Base-by-base conservation (phyloP, 92 coral and sea anemone genomes). In the Anthopleura xanthogrammica region DNA sequence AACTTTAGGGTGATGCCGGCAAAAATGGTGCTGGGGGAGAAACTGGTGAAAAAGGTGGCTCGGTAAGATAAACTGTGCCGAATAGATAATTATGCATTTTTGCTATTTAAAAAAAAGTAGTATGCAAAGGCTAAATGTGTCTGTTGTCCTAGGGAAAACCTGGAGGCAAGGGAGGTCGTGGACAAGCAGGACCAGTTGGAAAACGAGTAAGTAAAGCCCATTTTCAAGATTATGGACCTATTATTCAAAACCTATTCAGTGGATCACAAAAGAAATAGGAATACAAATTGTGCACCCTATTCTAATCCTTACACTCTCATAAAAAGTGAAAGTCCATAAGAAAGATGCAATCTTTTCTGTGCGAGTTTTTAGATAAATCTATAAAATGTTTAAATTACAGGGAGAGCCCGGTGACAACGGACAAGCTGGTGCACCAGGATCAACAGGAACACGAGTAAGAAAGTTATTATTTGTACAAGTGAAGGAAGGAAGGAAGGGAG, bases 181-280 rank as follows among this genome's bases (percentile, higher is more conserved):
- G 93, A n/a, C 78, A 90, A 12, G 83, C 89, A 23, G 93, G 93
- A 22, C 81, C 93, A 16, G 91, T 79, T 16, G 93, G 93, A 7
- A 60, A 76, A 48, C 60, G 71, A 73, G 93, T 90, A 78, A 87
- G 91, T 77, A 20, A 65, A 36, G 3, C 9, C 3, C 14, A 7
- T 29, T 16, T 60, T 39, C 0, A 79, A 23, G 43, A 22, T 16
- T 77, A 46, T 54, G 58, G 58, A 54, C 58, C 14, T 54, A 5
- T 0, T 2, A 46, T 46, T 46, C 50, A 46, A 46, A 2, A 9
- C 50, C 50, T 0, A 46, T 46, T 46, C 50, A 46, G 50, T 46
- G 50, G 50, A 46, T 46, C 50, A 5, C 9, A 29, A 46, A 46
- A 46, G 9, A 46, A 46, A 5, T 9, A 43, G 9, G 50, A 43